Evolutionary conservation across 37 sponge, comb jelly and placozoan species (phyloP).

Genomic region (Amphimedon queenslandica): DNA sequence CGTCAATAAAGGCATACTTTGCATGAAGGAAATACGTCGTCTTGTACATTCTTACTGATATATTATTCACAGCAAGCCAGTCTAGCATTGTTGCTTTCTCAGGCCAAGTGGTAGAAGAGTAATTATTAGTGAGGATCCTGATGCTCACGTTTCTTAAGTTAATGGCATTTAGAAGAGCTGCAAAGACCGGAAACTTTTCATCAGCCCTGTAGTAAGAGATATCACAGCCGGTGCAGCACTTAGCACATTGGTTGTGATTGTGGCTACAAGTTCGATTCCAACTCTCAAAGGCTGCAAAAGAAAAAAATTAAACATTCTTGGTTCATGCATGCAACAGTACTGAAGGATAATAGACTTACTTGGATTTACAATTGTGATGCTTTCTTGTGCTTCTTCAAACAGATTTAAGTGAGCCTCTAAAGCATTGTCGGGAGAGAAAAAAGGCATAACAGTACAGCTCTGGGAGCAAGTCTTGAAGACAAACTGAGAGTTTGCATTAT

Average conservation of each 20-base stretch:
- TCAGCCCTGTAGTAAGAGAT: slow-evolving; percentile 30
- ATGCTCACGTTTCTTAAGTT: slow-evolving; percentile 32
- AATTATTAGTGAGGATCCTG: slow-evolving; percentile 72
- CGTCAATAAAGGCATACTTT: slow-evolving; percentile 67
- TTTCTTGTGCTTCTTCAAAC: slow-evolving; percentile 51
- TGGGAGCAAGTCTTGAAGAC: slow-evolving; percentile 28
- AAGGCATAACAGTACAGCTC: slow-evolving; percentile 62
- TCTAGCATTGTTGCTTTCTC: slow-evolving; percentile 65
- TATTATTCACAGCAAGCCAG: slow-evolving; percentile 68
- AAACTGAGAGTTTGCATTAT: slow-evolving; percentile 33
- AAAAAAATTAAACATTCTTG: not conserved
- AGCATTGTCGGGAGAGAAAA: slow-evolving; percentile 85
- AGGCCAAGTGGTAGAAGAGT: slow-evolving; percentile 31
- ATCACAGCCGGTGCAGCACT: slow-evolving; percentile 61
- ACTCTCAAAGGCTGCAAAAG: slow-evolving; percentile 60
- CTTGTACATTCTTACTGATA: slow-evolving; percentile 50
- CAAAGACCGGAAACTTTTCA: slow-evolving; percentile 80
- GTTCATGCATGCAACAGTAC: no score
- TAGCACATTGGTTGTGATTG: slow-evolving; percentile 12
- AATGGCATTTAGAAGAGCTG: slow-evolving; percentile 77
- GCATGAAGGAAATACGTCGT: slow-evolving; percentile 81
- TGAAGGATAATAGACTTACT: slow-evolving; percentile 26
- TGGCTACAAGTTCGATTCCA: slow-evolving; percentile 74
- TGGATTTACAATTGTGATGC: slow-evolving; percentile 67
- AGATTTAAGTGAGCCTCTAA: slow-evolving; percentile 62